A percentile compares a stretch with the other conserved stretches of the same genome.
phyloP scores from a whole-genome alignment of 2,113 vertebrate genomes.

The Mesoclemmys tuberculata region DNA sequence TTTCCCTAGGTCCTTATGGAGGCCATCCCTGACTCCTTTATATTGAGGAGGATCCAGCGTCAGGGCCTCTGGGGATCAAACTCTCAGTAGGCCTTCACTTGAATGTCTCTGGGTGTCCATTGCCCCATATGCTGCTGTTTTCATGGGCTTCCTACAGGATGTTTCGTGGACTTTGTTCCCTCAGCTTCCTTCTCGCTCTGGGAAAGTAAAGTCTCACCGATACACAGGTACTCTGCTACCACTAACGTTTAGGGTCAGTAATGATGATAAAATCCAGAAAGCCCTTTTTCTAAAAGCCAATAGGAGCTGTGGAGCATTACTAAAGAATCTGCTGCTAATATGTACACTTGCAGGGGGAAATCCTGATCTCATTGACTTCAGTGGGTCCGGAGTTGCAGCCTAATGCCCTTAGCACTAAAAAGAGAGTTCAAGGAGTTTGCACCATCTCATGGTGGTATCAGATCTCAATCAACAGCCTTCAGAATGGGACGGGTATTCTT shows the following conservation, averaged over 20 bases:
- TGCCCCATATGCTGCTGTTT: accelerated
- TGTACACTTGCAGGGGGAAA: neutral
- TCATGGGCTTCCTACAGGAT: neutral
- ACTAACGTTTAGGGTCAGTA: constrained; percentile 31
- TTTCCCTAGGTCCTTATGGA: too few species aligned
- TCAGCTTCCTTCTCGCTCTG: neutral
- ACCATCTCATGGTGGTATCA: accelerated
- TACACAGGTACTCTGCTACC: neutral
- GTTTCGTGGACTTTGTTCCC: neutral
- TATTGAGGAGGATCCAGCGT: too few species aligned
- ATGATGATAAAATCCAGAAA: constrained; percentile 6
- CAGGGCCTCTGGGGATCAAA: too few species aligned
- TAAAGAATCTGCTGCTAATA: accelerated
- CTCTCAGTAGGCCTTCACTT: too few species aligned
- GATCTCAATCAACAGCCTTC: accelerated
- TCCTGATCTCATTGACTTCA: neutral
- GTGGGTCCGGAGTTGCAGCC: neutral
- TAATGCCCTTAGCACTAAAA: neutral
- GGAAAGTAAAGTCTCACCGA: neutral
- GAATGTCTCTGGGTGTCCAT: neutral
- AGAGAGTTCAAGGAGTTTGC: neutral
- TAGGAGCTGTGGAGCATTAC: neutral
- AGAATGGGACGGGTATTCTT: accelerated
- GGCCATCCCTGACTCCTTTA: too few species aligned
- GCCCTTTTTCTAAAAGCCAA: neutral